Evolutionary conservation across 2,888 invertebrate genomes (phyloP), one percentile per base, ranked within the genome.

Genomic region (Eucera pruinosa): DNA sequence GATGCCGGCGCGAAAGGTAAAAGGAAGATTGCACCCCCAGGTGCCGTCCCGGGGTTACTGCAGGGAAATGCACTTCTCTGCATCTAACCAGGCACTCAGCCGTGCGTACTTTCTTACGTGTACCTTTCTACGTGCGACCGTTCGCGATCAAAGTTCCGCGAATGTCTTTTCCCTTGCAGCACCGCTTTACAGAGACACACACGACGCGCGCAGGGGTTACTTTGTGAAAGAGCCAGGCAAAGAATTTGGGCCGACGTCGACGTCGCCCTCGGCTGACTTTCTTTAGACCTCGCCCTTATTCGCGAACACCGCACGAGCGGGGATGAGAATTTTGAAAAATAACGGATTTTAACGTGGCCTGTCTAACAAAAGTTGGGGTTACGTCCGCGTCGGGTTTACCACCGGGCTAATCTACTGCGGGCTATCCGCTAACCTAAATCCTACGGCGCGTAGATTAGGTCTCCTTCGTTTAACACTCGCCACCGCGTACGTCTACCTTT

Each of bases 1-100:
- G 30, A 4, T 25, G 25, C 1, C 30, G 52, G 11, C 20, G 78
- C 78, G 52, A 33, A 55, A 68, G 55, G 73, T 61, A 67, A 79
- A 73, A 54, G 70, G 68, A 76, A 61, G 74, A 82, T 83, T 69
- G 66, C 64, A 67, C 68, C 72, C 71, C 30, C 80, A 82, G 83
- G 76, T 82, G 71, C 65, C 55, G 69, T 70, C 50, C 72, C 30
- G 57, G 62, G 65, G 65, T 71, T 79, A 65, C 58, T 54, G 75
- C 67, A 67, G 70, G 57, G 57, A 60, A 71, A 81, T 65, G 68
- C 81, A 68, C 73, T 78, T 60, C 73, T 52, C 25, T 39, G 66
- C 50, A 36, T 61, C 75, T 55, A 61, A 66, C 75, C 55, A 60
- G 41, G 45, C 43, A 74, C 66, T 76, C 66, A 57, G 48, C 48